phyloP scores from a whole-genome alignment of 2,888 invertebrate species.

The Prosopocoilus inquinatus region DNA sequence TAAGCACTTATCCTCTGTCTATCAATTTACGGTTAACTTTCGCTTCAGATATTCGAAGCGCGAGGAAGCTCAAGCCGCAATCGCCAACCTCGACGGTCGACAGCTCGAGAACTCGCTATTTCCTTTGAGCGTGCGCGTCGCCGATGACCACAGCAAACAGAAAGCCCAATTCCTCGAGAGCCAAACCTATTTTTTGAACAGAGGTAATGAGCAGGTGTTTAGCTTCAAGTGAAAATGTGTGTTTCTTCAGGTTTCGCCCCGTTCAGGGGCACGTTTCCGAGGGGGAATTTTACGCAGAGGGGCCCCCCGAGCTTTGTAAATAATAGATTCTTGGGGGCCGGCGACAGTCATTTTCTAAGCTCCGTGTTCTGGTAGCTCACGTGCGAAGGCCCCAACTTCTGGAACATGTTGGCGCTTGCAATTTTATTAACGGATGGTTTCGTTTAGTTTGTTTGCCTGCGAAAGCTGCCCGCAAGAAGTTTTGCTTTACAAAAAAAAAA shows the following conservation, averaged over 20 bases:
- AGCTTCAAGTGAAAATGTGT: background rate
- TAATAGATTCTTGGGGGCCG: conserved; percentile 41
- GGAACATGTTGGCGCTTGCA: background rate
- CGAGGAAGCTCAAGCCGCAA: conserved; percentile 88
- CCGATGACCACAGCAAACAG: conserved; percentile 83
- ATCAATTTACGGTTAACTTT: conserved; percentile 9
- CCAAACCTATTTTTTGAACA: conserved; percentile 17
- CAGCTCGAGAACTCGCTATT: conserved; percentile 82
- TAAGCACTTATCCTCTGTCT: no score
- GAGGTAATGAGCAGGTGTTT: conserved; percentile 14
- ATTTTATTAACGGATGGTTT: background rate
- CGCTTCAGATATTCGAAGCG: conserved; percentile 73
- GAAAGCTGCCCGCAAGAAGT: background rate
- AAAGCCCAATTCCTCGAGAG: conserved; percentile 55
- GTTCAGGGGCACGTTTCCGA: conserved; percentile 14
- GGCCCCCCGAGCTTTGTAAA: conserved; percentile 23
- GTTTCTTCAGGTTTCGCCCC: conserved; percentile 15
- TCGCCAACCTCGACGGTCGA: conserved; percentile 79
- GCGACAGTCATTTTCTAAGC: conserved; percentile 43
- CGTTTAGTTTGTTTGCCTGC: background rate
- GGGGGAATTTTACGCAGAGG: conserved; percentile 22
- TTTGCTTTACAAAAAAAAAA: no score
- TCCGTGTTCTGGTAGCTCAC: conserved; percentile 36
- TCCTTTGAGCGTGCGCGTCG: conserved; percentile 73
- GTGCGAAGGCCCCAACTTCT: background rate